Conservation (phyloP, 2,113 vertebrate species). For the Catharus minimus region DNA sequence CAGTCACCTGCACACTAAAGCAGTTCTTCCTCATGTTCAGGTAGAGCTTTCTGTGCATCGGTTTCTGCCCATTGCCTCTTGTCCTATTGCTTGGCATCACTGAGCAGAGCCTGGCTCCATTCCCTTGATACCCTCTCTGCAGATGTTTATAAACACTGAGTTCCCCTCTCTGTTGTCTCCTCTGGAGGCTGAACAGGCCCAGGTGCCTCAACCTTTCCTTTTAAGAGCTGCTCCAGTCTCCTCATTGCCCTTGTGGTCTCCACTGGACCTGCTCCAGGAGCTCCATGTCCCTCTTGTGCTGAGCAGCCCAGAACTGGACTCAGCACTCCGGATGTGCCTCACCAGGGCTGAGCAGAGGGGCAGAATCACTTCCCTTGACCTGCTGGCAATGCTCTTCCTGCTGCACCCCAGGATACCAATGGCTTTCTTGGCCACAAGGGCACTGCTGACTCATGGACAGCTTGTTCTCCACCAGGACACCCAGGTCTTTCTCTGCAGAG, state of each 20-base stretch:
- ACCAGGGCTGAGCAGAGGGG: not conserved
- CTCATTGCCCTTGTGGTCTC: accelerated
- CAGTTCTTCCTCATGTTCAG: not conserved
- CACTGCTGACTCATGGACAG: not conserved
- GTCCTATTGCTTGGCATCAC: not conserved
- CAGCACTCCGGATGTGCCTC: not conserved
- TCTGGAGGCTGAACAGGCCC: not conserved
- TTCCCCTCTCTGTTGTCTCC: too few relatives aligned
- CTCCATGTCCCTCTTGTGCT: not conserved
- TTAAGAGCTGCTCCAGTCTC: not conserved
- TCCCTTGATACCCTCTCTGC: not conserved
- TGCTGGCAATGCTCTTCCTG: not conserved
- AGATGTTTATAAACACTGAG: not conserved
- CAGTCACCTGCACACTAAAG: not conserved
- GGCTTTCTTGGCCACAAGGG: not conserved
- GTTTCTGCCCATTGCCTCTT: accelerated
- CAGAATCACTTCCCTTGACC: not conserved
- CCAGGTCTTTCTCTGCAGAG: not conserved
- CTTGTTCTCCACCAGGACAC: accelerated
- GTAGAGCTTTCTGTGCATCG: accelerated
- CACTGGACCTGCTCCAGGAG: not conserved
- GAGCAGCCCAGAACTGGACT: not conserved
- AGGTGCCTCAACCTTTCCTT: not conserved
- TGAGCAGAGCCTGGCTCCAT: not conserved
- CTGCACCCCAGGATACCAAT: accelerated